Percentiles rank a stretch among this genome's conserved stretches.
phyloP scores from a whole-genome alignment of 2,888 invertebrate species.

The Tuberolachnus salignus region DNA sequence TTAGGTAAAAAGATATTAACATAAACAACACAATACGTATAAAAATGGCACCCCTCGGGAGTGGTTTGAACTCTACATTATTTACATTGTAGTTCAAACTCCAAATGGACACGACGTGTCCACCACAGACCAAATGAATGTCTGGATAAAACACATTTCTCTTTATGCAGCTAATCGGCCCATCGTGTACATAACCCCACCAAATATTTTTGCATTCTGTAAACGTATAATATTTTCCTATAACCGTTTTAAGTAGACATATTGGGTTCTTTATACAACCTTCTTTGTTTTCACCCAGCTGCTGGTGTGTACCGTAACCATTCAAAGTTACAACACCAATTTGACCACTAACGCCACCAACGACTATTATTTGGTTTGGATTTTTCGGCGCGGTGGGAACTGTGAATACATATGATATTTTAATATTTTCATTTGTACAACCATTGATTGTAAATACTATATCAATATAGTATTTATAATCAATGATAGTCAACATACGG shows the following conservation, averaged over 20 bases:
- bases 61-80: neutral
- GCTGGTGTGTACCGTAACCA: slow-evolving; percentile 6
- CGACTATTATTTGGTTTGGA: slow-evolving; percentile 22
- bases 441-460: too few relatives aligned
- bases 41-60: too few relatives aligned
- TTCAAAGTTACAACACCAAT: slow-evolving; percentile 39
- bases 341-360: slow-evolving; percentile 26
- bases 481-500: too few relatives aligned
- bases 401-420: neutral
- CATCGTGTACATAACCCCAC: slow-evolving; percentile 59
- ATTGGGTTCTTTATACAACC: neutral
- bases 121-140: slow-evolving; percentile 59
- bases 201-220: slow-evolving; percentile 28
- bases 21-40: too few relatives aligned
- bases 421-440: neutral
- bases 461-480: too few relatives aligned
- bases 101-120: slow-evolving; percentile 60
- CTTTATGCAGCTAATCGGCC: slow-evolving; percentile 59
- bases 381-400: neutral
- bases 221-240: neutral
- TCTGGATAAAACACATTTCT: slow-evolving; percentile 58
- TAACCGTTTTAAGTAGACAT: neutral
- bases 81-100: slow-evolving; percentile 58
- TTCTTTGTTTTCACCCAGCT: slow-evolving; percentile 5
- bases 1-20: too few relatives aligned